These are phyloP conservation scores for Epicauta chinensis DNA, from an alignment of 1,140 invertebrate species.

Conservation along the genomic window DNA sequence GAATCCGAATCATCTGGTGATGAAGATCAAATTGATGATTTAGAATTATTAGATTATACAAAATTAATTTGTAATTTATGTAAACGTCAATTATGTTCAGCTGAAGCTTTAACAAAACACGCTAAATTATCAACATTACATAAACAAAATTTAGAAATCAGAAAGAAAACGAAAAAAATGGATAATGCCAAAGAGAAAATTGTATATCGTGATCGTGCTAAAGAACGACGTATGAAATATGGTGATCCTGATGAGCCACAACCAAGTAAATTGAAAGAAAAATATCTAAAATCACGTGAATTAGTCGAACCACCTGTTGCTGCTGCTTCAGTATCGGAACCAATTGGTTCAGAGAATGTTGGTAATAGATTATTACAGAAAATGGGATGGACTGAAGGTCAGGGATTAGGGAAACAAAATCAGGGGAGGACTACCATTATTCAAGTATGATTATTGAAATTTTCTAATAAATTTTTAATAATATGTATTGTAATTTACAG, in stretches of 20 bases:
- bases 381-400: constrained; percentile 97
- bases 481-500: constrained; percentile 33
- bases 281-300: constrained; percentile 43
- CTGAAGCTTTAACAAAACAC: constrained; percentile 86
- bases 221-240: constrained; percentile 90
- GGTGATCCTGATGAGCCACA: constrained; percentile 79
- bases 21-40: constrained; percentile 52
- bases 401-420: constrained; percentile 87
- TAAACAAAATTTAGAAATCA: constrained; percentile 77
- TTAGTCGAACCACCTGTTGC: constrained; percentile 36
- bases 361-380: constrained; percentile 92
- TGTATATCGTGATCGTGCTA: constrained; percentile 84
- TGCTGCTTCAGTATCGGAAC: constrained; percentile 41
- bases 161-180: constrained; percentile 26
- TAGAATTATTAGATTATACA: constrained; percentile 71
- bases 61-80: constrained; percentile 94
- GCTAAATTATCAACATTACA: constrained; percentile 91
- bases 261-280: constrained; percentile 63
- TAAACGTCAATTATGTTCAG: constrained; percentile 88
- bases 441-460: constrained; percentile 54
- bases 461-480: background rate
- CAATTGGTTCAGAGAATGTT: constrained; percentile 80
- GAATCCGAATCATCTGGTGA: constrained; percentile 50
- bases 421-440: constrained; percentile 93
- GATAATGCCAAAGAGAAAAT: constrained; percentile 41